phyloP scores from a whole-genome alignment of 2,888 invertebrate species.

The Proisotoma minuta region DNA sequence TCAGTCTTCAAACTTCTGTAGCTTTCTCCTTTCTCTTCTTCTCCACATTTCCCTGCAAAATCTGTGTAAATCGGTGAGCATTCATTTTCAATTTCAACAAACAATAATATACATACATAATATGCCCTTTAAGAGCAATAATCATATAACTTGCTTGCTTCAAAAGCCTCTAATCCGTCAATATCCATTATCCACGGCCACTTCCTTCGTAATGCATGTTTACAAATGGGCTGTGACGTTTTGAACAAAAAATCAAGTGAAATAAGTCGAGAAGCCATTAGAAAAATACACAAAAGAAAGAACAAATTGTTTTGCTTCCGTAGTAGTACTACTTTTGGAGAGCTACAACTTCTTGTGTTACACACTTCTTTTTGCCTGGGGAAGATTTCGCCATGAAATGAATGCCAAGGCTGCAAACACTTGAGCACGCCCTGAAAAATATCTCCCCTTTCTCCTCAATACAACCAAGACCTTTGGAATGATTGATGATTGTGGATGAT shows the following conservation, averaged over 20 bases:
- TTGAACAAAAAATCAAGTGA: background rate
- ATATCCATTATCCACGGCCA: background rate
- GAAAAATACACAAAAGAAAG: background rate
- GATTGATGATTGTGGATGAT: slow-evolving; percentile 1
- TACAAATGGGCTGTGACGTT: slow-evolving; percentile 5
- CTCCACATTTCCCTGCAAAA: background rate
- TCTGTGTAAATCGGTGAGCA: background rate
- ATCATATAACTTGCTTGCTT: too few species aligned
- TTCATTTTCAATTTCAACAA: too few species aligned
- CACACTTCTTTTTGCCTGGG: too few species aligned
- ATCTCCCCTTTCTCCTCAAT: too few species aligned
- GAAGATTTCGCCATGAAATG: too few species aligned
- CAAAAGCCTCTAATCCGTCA: slow-evolving; percentile 2
- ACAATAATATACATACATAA: too few species aligned
- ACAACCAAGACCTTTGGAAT: background rate
- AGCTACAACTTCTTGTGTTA: too few species aligned
- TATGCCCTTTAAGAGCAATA: too few species aligned
- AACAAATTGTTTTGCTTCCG: slow-evolving; percentile 1
- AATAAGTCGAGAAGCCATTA: background rate
- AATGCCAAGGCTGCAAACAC: too few species aligned
- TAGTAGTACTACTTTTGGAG: too few species aligned
- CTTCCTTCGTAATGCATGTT: background rate
- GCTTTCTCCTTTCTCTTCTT: slow-evolving; percentile 33
- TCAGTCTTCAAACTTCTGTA: slow-evolving; percentile 25
- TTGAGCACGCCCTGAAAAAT: too few species aligned